Percentiles rank a stretch among this genome's conserved stretches.
Conservation (phyloP, 2,888 invertebrate genomes). For the Gonocerus acuteangulatus region DNA sequence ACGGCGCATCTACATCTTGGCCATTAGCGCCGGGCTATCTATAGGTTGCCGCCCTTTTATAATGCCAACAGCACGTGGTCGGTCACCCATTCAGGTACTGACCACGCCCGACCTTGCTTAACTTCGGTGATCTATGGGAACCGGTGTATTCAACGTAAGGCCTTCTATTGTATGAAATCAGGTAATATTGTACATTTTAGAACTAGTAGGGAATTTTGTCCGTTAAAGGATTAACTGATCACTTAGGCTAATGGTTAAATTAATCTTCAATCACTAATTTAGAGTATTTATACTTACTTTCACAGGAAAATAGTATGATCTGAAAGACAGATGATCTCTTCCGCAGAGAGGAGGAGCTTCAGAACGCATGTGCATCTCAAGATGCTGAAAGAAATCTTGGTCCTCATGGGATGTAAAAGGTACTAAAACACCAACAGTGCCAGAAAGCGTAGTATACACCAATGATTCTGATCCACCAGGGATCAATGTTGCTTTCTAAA, state of each 20-base stretch:
- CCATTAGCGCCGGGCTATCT: no score
- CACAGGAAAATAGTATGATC: constrained; percentile 95
- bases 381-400: constrained; percentile 97
- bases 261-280: neutral
- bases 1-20: no score
- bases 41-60: no score
- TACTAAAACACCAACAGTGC: constrained; percentile 85
- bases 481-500: constrained; percentile 87
- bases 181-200: no score
- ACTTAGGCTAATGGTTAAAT: neutral
- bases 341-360: constrained; percentile 95
- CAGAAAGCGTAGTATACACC: constrained; percentile 91
- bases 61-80: no score
- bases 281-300: constrained; percentile 56
- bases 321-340: constrained; percentile 90
- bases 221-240: no score
- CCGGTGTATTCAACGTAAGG: no score
- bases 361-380: constrained; percentile 99
- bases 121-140: no score
- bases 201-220: no score
- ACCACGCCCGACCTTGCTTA: no score
- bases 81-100: no score
- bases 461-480: constrained; percentile 95
- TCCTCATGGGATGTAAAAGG: constrained; percentile 95
- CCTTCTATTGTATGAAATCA: no score